These are phyloP conservation scores for Gallirallus australis DNA, from an alignment of 2,797 vertebrate species.

Conservation along the genomic window DNA sequence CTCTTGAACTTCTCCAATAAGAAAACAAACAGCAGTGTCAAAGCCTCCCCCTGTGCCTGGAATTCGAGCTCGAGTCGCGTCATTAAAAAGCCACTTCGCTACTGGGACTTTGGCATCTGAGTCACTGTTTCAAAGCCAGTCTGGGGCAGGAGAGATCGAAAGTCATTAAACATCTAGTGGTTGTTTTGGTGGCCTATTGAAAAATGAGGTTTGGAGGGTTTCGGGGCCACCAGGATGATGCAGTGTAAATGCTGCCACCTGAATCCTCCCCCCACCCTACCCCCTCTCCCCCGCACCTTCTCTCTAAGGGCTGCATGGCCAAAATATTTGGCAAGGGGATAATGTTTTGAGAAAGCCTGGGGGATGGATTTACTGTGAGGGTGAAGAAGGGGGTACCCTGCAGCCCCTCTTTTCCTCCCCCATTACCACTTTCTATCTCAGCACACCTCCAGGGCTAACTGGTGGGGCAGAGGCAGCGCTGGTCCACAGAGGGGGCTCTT, in stretches of 20 bases:
- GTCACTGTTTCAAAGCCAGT: slow-evolving; percentile 70
- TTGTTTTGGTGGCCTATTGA: slow-evolving; percentile 65
- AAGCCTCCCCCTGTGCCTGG: slow-evolving; percentile 72
- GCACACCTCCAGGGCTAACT: accelerated
- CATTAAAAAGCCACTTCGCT: slow-evolving; percentile 66
- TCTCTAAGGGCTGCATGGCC: neutral
- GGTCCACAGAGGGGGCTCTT: neutral
- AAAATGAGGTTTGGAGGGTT: slow-evolving; percentile 50
- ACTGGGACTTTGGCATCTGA: slow-evolving; percentile 66
- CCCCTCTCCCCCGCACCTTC: neutral
- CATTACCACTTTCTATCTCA: neutral
- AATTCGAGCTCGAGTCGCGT: slow-evolving; percentile 57
- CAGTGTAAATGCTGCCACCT: slow-evolving; percentile 33
- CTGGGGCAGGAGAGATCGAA: slow-evolving; percentile 69
- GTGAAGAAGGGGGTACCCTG: neutral
- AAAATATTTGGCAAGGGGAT: neutral
- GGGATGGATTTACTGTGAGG: neutral
- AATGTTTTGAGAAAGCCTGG: neutral
- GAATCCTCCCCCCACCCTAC: neutral
- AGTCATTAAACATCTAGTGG: slow-evolving; percentile 68
- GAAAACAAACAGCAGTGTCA: slow-evolving; percentile 81
- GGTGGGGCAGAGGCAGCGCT: accelerated
- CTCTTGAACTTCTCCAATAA: slow-evolving; percentile 81
- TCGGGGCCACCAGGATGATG: neutral
- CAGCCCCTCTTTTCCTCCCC: neutral